A percentile compares a stretch with the other conserved stretches of the same genome.
Conservation (phyloP, 2,888 invertebrate species). For the Eupithecia centaureata region DNA sequence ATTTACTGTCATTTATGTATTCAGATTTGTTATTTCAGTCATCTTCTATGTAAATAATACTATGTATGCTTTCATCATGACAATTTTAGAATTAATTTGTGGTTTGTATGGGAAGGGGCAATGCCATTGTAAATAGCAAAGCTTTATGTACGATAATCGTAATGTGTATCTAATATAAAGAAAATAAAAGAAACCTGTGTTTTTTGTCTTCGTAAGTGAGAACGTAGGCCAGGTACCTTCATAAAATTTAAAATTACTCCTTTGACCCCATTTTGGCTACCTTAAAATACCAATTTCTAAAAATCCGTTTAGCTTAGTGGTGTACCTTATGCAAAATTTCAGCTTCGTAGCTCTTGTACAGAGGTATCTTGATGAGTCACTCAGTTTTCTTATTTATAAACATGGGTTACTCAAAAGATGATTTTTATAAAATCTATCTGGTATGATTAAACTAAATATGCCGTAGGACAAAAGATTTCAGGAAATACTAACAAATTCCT, state of each 20-base stretch:
- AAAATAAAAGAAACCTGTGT: background rate
- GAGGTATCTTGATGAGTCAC: no score
- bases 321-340: no score
- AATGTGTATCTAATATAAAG: constrained; percentile 20
- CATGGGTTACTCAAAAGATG: no score
- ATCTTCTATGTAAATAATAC: constrained; percentile 24
- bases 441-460: background rate
- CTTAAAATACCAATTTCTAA: no score
- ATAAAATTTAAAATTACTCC: no score
- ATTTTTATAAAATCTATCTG: no score
- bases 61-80: constrained; percentile 20
- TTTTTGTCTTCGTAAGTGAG: background rate
- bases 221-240: no score
- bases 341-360: no score
- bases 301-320: no score
- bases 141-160: constrained; percentile 33
- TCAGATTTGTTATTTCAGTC: constrained; percentile 11
- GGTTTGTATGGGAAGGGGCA: constrained; percentile 37
- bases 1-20: constrained; percentile 29
- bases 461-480: background rate
- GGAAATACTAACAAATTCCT: background rate
- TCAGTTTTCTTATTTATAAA: no score
- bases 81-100: constrained; percentile 18
- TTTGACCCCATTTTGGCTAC: no score
- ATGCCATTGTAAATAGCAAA: constrained; percentile 44